phyloP scores from a whole-genome alignment of 2,113 vertebrate species.

The Centrocercus urophasianus region DNA sequence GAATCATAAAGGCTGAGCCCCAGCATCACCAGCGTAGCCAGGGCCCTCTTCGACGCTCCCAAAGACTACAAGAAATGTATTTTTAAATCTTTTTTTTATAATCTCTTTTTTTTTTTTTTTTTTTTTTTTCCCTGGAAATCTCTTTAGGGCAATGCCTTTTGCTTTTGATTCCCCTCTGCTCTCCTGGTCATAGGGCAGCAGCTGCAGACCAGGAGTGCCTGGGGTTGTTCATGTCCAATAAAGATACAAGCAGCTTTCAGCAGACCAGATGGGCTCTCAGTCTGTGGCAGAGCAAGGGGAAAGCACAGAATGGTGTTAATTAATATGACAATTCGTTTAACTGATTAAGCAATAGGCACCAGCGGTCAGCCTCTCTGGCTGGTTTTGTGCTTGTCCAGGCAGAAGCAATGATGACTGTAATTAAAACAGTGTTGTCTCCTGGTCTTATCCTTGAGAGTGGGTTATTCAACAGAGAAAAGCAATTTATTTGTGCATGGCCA shows the following conservation, averaged over 20 bases:
- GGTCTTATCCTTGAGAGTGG: neutral
- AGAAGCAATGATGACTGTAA: neutral
- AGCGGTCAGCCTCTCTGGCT: neutral
- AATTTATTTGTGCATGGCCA: neutral
- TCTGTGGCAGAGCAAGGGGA: neutral
- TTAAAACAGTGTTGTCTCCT: neutral
- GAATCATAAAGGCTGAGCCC: neutral
- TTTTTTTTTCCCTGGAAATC: neutral
- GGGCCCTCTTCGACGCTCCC: neutral
- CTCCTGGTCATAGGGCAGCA: neutral
- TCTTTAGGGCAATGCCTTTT: neutral
- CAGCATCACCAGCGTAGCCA: neutral
- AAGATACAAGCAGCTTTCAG: conserved; percentile 5
- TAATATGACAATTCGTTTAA: neutral
- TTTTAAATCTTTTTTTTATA: no score
- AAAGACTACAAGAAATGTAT: neutral
- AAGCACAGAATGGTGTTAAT: neutral
- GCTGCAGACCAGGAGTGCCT: neutral
- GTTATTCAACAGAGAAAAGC: neutral
- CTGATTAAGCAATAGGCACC: neutral
- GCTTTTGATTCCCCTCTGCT: neutral
- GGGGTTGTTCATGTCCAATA: neutral
- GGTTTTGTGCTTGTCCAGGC: neutral
- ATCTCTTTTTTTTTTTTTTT: neutral
- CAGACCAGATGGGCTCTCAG: neutral